Evolutionary conservation across 2,797 vertebrate species (phyloP).

Genomic region (Lepilemur septentrionalis): DNA sequence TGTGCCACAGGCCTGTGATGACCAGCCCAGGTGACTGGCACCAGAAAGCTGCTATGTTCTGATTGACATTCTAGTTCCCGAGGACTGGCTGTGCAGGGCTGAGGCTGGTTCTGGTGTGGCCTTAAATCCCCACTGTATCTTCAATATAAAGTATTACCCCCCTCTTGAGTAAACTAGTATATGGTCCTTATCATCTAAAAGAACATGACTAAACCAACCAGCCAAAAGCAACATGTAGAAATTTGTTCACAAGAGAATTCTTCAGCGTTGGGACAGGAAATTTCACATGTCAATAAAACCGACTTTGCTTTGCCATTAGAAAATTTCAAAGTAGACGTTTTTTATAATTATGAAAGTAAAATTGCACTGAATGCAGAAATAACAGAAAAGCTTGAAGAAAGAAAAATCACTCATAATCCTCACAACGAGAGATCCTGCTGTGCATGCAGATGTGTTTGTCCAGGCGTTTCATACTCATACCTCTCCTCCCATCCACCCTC

Average conservation of each 20-base stretch:
- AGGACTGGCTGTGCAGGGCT: not conserved
- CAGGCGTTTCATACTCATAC: not conserved
- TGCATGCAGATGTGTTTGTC: not conserved
- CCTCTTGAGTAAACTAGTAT: not conserved
- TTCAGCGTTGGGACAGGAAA: not conserved
- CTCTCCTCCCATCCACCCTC: not conserved
- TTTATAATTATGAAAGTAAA: not conserved
- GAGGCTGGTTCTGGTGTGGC: not conserved
- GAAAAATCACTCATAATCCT: not conserved
- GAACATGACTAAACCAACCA: not conserved
- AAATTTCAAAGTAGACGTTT: not conserved
- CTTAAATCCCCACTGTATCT: not conserved
- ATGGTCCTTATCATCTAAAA: not conserved
- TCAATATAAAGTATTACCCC: not conserved
- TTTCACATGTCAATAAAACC: not conserved
- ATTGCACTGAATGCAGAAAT: constrained; percentile 10
- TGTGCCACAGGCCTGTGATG: not conserved
- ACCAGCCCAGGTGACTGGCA: not conserved
- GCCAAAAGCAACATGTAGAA: not conserved
- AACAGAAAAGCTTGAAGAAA: not conserved
- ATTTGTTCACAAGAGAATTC: not conserved
- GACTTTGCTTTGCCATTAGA: not conserved
- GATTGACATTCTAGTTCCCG: not conserved
- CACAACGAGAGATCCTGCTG: not conserved
- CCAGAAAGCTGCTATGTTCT: not conserved